Base-by-base conservation (phyloP, 2,113 vertebrate species). In the Scolopax mira region DNA sequence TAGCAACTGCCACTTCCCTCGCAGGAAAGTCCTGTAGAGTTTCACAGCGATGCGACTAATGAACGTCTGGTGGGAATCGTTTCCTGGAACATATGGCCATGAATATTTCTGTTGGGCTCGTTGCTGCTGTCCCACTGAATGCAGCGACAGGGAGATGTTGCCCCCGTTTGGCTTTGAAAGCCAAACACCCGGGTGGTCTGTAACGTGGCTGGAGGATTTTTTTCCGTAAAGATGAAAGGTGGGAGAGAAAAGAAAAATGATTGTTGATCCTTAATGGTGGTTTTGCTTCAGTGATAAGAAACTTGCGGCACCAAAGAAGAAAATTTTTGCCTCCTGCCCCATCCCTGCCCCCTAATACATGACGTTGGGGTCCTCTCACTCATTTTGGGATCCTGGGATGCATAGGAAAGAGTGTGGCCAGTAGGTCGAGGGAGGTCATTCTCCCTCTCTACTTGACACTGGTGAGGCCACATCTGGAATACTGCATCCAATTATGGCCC, bases 71-170 rank as follows among this genome's bases (percentile, higher is more conserved):
- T 75, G 90, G 85, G 66, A 86, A 64, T 75, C 3, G 18, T 71
- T 74, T 89, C 60, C 48, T 9, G 71, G 75, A 94, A 33, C 94
- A 97, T 96, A 96, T 95, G 95, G 96, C 72, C 19, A 52, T 83
- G 94, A 94, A 90, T 92, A 92, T 94, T 94, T 96, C 93, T 69
- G 92, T 61, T 81, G 96, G 65, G 94, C 72, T 86, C 37, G 4
- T 71, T 80, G 78, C 58, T 7, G 70, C 85, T 49, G 85, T 89
- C 94, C 95, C 91, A 24, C 64, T 11, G 6, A 89, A 77, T 17
- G 91, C 85, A 62, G 73, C 65, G 93, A 85, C 61, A 48, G 79
- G 91, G 83, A 94, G 62, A 86, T 6, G 86, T 69, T 88, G 93
- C 94, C 69, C 82, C 81, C 3, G 0, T 1, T 77, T 80, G 31